Evolutionary conservation across 2,888 invertebrate genomes (phyloP).

Genomic region (Hypercompe scribonia): DNA sequence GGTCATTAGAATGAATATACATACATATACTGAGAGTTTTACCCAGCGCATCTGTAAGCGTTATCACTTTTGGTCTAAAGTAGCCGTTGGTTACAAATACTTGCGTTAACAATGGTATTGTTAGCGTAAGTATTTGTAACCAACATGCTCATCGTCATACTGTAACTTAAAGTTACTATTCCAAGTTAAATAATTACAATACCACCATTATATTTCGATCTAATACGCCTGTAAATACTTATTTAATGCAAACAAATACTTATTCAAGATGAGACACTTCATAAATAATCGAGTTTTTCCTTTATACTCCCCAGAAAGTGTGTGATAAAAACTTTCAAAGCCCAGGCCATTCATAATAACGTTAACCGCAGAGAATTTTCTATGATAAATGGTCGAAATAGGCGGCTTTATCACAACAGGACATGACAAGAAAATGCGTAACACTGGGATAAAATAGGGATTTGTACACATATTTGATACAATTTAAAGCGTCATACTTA

Average conservation of each 20-base stretch:
- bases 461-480: background rate
- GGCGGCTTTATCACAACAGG: background rate
- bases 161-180: background rate
- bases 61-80: background rate
- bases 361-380: background rate
- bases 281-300: background rate
- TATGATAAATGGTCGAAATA: background rate
- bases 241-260: too few species aligned
- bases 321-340: background rate
- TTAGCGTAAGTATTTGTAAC: background rate
- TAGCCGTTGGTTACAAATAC: too few species aligned
- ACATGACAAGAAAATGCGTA: conserved; percentile 2
- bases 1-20: background rate
- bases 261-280: background rate
- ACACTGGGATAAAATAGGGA: background rate
- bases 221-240: background rate
- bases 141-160: background rate
- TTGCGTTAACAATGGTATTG: too few species aligned
- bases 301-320: background rate
- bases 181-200: background rate
- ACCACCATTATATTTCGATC: background rate
- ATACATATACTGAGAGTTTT: background rate
- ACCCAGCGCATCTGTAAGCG: background rate
- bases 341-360: background rate
- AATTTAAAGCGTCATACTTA: conserved; percentile 11